phyloP scores from a whole-genome alignment of 2,888 invertebrate species.

The Blera fallax region DNA sequence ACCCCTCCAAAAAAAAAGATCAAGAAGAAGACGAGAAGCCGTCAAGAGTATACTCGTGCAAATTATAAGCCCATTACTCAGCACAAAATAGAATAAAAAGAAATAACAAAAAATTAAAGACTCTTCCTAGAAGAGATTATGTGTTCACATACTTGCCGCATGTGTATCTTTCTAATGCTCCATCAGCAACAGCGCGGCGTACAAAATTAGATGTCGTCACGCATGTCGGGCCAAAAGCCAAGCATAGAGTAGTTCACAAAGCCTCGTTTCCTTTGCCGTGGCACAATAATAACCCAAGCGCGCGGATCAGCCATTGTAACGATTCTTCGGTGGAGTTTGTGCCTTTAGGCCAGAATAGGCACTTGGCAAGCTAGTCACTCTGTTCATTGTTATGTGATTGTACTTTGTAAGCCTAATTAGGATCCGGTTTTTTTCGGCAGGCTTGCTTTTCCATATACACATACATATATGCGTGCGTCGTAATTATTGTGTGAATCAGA shows the following conservation, averaged over 20 bases:
- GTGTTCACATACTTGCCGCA: slow-evolving; percentile 26
- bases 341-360: slow-evolving; percentile 16
- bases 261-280: neutral
- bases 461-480: slow-evolving; percentile 4
- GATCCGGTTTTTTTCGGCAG: slow-evolving; percentile 37
- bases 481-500: slow-evolving; percentile 13
- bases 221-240: slow-evolving; percentile 36
- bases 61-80: slow-evolving; percentile 55
- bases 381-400: slow-evolving; percentile 28
- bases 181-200: neutral
- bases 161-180: slow-evolving; percentile 4
- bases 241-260: slow-evolving; percentile 4
- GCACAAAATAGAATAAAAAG: neutral
- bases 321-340: neutral
- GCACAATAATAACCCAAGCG: neutral
- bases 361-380: slow-evolving; percentile 12
- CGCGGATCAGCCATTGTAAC: slow-evolving; percentile 12
- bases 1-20: neutral
- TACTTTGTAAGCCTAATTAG: slow-evolving; percentile 42
- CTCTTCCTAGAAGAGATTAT: slow-evolving; percentile 53
- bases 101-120: neutral
- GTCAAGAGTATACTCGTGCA: slow-evolving; percentile 50
- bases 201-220: slow-evolving; percentile 52
- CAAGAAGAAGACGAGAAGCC: neutral
- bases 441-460: too few relatives aligned